phyloP scores from a whole-genome alignment of 2,113 vertebrate species.

The Jacana jacana region DNA sequence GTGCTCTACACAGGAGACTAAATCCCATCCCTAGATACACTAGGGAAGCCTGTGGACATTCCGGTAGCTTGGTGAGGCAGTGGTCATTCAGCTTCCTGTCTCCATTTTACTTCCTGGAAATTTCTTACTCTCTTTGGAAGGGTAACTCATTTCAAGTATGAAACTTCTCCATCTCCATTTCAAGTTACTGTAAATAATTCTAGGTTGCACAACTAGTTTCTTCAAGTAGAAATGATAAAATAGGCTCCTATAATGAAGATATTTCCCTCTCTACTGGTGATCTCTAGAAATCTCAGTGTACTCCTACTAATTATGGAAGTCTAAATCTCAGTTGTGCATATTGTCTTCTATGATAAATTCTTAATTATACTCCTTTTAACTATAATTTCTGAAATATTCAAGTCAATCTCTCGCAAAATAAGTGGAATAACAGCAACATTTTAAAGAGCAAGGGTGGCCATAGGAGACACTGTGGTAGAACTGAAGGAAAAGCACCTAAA shows the following conservation, averaged over 20 bases:
- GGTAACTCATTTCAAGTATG: neutral
- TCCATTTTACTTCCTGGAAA: neutral
- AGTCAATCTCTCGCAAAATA: neutral
- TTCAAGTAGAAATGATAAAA: neutral
- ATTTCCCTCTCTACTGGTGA: neutral
- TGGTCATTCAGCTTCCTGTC: neutral
- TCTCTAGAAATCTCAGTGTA: neutral
- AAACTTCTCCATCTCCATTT: neutral
- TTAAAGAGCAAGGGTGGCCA: neutral
- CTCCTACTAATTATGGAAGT: neutral
- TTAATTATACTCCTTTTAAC: neutral
- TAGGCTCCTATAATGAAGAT: neutral
- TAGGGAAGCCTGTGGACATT: neutral
- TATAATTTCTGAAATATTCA: neutral
- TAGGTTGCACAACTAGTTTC: neutral
- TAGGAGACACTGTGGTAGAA: neutral
- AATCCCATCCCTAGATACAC: neutral
- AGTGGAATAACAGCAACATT: neutral
- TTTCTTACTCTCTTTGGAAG: neutral
- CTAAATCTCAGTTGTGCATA: neutral
- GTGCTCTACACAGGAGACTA: neutral
- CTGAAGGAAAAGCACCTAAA: neutral
- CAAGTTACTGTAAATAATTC: neutral
- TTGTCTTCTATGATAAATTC: neutral
- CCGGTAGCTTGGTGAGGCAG: neutral